Conservation (phyloP, 2,113 vertebrate genomes). For the Hepsetus odoe region DNA sequence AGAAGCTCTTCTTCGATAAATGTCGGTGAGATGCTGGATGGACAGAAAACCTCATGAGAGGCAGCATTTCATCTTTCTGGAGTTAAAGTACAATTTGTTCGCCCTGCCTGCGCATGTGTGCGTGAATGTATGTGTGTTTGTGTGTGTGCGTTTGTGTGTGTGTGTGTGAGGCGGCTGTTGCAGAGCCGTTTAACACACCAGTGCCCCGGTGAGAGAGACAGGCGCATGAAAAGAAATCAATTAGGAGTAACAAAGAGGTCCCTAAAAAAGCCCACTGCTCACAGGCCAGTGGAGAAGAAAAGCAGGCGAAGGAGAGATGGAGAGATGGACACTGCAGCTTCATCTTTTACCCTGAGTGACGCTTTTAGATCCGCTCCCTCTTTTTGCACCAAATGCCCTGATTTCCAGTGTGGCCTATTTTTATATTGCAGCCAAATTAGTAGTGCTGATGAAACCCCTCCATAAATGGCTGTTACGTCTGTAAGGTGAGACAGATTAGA, state of each 20-base stretch:
- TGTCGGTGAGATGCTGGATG: slow-evolving; percentile 50
- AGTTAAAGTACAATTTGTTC: slow-evolving; percentile 63
- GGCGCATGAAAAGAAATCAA: slow-evolving; percentile 65
- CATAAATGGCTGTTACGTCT: not conserved
- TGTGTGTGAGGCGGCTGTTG: slow-evolving; percentile 29
- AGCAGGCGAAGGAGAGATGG: slow-evolving; percentile 35
- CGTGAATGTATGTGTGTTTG: slow-evolving; percentile 4
- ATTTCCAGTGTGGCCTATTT: not conserved
- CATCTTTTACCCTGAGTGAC: slow-evolving; percentile 19
- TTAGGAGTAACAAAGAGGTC: slow-evolving; percentile 61
- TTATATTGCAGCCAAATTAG: slow-evolving; percentile 15
- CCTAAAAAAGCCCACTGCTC: slow-evolving; percentile 32
- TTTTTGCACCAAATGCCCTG: not conserved
- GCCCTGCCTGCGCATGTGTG: slow-evolving; percentile 42
- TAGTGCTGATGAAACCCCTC: slow-evolving; percentile 16
- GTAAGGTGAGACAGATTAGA: not conserved
- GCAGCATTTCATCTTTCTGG: slow-evolving; percentile 59
- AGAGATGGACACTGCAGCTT: slow-evolving; percentile 8
- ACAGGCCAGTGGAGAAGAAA: slow-evolving; percentile 50
- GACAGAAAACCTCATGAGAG: slow-evolving; percentile 56
- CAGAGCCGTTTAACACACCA: slow-evolving; percentile 60
- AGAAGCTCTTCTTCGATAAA: slow-evolving; percentile 54
- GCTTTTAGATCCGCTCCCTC: slow-evolving; percentile 14
- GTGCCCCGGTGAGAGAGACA: slow-evolving; percentile 59
- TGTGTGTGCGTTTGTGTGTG: slow-evolving; percentile 1